These are phyloP conservation scores for Drosophila niveifrons DNA, from an alignment of 2,888 invertebrate species.

Conservation along the genomic window DNA sequence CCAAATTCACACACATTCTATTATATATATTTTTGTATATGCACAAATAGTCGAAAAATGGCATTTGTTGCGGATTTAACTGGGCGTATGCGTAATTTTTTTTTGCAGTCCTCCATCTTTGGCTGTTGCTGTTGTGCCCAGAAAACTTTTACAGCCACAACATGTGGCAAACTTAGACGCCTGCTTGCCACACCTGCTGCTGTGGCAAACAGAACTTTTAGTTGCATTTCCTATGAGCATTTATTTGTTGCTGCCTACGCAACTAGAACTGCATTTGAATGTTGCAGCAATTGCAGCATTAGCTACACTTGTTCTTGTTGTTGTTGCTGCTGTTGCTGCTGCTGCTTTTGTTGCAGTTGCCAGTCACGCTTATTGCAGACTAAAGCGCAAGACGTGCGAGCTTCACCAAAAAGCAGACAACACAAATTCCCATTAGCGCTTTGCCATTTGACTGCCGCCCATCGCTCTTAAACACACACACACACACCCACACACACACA, in stretches of 20 bases:
- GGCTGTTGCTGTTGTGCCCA: conserved; percentile 6
- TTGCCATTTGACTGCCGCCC: conserved; percentile 51
- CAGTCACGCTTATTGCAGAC: conserved; percentile 66
- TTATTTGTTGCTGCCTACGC: conserved; percentile 48
- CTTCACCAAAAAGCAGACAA: conserved; percentile 48
- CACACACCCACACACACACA: not conserved
- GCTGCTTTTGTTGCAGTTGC: conserved; percentile 41
- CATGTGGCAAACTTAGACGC: conserved; percentile 68
- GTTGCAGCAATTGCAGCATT: conserved; percentile 43
- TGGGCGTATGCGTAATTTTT: conserved; percentile 63
- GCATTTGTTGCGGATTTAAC: conserved; percentile 49
- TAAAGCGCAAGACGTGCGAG: conserved; percentile 70
- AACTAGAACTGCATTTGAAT: conserved; percentile 53
- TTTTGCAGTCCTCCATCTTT: not conserved
- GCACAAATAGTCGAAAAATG: conserved; percentile 6
- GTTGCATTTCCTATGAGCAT: conserved; percentile 51
- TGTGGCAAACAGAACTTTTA: conserved; percentile 2
- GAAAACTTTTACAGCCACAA: conserved; percentile 60
- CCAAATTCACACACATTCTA: no score
- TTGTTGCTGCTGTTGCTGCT: conserved; percentile 38
- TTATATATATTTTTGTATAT: no score
- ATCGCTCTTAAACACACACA: not conserved
- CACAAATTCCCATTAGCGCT: conserved; percentile 78
- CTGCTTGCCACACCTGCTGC: not conserved
- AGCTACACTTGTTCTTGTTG: conserved; percentile 35